Base-by-base conservation (phyloP, 2,888 invertebrate species). In the Elegia similella region DNA sequence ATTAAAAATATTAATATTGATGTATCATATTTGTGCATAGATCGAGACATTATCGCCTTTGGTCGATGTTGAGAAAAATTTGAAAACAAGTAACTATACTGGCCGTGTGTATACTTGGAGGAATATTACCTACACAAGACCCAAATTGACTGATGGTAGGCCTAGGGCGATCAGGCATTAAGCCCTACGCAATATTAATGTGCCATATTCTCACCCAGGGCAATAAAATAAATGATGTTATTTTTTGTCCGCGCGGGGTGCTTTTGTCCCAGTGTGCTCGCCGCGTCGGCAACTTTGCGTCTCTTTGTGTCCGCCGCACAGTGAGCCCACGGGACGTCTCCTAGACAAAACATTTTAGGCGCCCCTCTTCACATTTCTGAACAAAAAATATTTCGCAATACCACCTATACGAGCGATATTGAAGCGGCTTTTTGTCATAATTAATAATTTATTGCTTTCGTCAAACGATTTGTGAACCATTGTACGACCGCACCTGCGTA, bases 141-240 rank as follows among this genome's bases (percentile, higher is more conserved):
- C 62, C 62, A 55, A 71, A 73, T 76, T 80, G 82, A 84, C 77
- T 76, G 83, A 87, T 82, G 84, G 73, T 69, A 67, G 60, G 84
- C 89, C 88, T 75, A 83, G 82, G 86, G 90, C 90, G 84, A 84
- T 84, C 73, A 75, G 77, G 75, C 84, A 88, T 88, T 88, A 86
- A 78, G 86, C 82, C 76, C 88, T 83, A 78, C 82, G 82, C 82
- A 80, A 86, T 88, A 89, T 89, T 88, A 88, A 89, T 87, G 88
- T 83, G 80, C 75, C 80, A 84, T 84, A 86, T 89, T 91, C 88
- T 87, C 88, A 86, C 88, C 84, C 86, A 78, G 69, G 76, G 88
- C 88, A 87, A 90, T 91, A 89, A 90, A 88, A 91, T 91, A 89
- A 90, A 91, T 90, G 90, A 90, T 88, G 88, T 89, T 86, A 90